Percentiles rank a stretch among this genome's conserved stretches.
Evolutionary conservation across 1,140 invertebrate species (phyloP).

Genomic region (Aphidius gifuensis): DNA sequence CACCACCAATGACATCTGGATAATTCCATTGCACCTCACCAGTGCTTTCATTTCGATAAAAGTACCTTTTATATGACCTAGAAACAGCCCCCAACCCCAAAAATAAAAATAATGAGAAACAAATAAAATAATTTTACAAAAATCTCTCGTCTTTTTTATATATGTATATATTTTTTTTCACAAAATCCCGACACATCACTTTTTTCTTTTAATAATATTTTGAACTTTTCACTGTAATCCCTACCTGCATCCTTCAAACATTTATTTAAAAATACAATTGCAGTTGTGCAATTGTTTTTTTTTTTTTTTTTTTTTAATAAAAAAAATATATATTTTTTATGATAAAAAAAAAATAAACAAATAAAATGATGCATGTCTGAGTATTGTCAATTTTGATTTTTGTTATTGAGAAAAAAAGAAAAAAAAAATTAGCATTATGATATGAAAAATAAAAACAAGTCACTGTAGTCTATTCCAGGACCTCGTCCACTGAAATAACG

Average conservation of each 20-base stretch:
- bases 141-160: conserved; percentile 12
- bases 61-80: conserved; percentile 69
- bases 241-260: conserved; percentile 33
- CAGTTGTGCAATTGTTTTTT: conserved; percentile 10
- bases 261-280: conserved; percentile 19
- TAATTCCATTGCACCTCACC: conserved; percentile 67
- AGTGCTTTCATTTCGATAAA: conserved; percentile 62
- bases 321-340: not conserved
- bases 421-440: conserved; percentile 2
- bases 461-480: conserved; percentile 33
- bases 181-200: not conserved
- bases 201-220: conserved; percentile 23
- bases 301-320: conserved; percentile 12
- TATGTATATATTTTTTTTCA: conserved; percentile 17
- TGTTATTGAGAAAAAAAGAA: not conserved
- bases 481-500: conserved; percentile 38
- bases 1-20: conserved; percentile 58
- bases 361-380: not conserved
- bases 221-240: conserved; percentile 35
- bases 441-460: conserved; percentile 15
- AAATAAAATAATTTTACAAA: conserved; percentile 18
- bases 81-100: conserved; percentile 50
- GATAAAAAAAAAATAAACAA: not conserved
- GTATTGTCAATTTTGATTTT: too few species aligned
- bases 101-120: conserved; percentile 39